Evolutionary conservation across 2,113 vertebrate species (phyloP), one percentile per base, ranked within the genome.

Genomic region (Sporophila hypoxantha): DNA sequence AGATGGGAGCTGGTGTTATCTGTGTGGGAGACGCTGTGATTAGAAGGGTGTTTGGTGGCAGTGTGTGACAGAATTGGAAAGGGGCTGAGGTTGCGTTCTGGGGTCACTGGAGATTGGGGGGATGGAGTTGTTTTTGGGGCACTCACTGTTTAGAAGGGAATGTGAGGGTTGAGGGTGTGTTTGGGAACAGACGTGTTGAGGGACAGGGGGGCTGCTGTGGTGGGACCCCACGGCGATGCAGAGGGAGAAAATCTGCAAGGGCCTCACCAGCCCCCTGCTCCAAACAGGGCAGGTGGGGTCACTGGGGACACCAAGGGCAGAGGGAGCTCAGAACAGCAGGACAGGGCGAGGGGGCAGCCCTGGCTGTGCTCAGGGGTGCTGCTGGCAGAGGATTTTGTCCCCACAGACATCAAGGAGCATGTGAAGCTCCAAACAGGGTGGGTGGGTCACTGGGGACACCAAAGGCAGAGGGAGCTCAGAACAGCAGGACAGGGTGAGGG

Each of bases 361-460:
- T 17, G 5, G 17, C 34, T 23, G 21, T 2, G 9, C 36, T 37
- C 20, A 0, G 30, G 36, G 46, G 36, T 5, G 1, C 47, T 32
- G 29, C n/a, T 27, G 4, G 47, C 34, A 10, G 53, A 29, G 50
- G 37, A 12, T 53, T 44, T 44, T 29, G 84, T 16, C 49, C 49
- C 15, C 26, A 16, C 49, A 50, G 49, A 50, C 26, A 50, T 50
- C 49, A 50, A 50, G 49, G 49, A 50, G 23, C 99, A 99, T 0
- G 98, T 99, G 94, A 99, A 98, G 95, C 99, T 18, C 34, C 4
- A 0, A 22, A 36, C 53, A 55, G 71, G 21, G 13, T 26, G 3
- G 34, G 3, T 6, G 46, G 68, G 37, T 52, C 60, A 10, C 6
- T 8, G 9, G 17, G 47, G 32, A 10, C 42, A 6, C 64, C 5